Evolutionary conservation across 2,888 invertebrate species (phyloP), one percentile per base, ranked within the genome.

Genomic region (Clusia tigrina): DNA sequence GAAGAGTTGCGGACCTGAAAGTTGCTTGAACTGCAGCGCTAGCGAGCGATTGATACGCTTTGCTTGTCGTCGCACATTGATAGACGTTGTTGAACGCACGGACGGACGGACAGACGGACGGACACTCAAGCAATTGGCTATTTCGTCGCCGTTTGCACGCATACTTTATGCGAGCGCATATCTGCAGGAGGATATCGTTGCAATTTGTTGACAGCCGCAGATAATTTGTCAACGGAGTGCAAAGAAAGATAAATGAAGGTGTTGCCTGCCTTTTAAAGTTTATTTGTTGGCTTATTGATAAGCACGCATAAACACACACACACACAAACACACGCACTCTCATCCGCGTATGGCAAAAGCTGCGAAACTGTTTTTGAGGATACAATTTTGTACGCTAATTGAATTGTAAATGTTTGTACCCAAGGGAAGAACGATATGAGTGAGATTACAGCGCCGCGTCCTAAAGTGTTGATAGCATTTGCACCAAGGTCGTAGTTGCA

Each of bases 201-300:
- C 54, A 56, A 54, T 58, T 65, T 66, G 66, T 65, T 74, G 77
- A 69, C 77, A 67, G 65, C n/a, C n/a, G n/a, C 65, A 57, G 67
- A 74, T 66, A 71, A 76, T 76, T 75, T 76, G 70, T 76, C 76
- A 75, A 68, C 54, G 57, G n/a, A 51, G 63, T 64, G 25, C 46
- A 60, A n/a, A n/a, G n/a, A n/a, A 61, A 74, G 70, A 76, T 72
- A 73, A 70, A 74, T 66, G 68, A 65, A 66, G 66, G 54, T 54
- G 58, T 64, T 72, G 67, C 2, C 22, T 20, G 23, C 17, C 22
- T 52, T 15, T 32, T 38, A 9, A 32, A 37, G 62, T 55, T 60
- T 59, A 54, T 58, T 57, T 61, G 59, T 60, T 64, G 37, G 23
- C 5, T 20, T 48, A 20, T 3, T 5, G 42, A 42, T 42, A 42